Base-by-base conservation (phyloP, 2,113 vertebrate species). In the Cichladusa arquata region DNA sequence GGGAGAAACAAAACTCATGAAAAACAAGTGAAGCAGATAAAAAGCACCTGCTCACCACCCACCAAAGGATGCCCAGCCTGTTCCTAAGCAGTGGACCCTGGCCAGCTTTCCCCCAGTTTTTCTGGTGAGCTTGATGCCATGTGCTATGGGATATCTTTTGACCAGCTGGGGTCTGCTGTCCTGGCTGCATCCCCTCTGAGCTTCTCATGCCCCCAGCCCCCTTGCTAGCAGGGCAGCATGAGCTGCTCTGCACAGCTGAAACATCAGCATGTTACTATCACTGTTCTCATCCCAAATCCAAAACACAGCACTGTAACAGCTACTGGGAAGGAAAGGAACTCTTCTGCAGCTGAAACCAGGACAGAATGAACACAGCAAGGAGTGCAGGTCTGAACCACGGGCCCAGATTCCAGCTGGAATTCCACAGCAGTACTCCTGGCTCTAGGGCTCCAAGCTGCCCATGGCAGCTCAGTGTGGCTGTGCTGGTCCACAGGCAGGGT, bases 121-220 rank as follows among this genome's bases (percentile, higher is more conserved):
- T 45, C 40, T 47, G 45, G 20, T 65, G 53, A 79, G 58, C 9
- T 14, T 19, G n/a, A 34, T 72, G 24, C 53, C 67, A 13, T 60
- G 73, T 66, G 65, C n/a, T 45, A 1, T 53, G 66, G 38, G 25
- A 26, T 53, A 34, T 26, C 53, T 40, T 58, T 19, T 34, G 29
- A n/a, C 29, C 81, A 80, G 60, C 34, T 86, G 53, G 45, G 53
- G 4, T 42, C 29, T 73, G 53, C 69, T 58, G 53, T 60, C 60
- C 60, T 24, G 78, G 33, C 69, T 58, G 45, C 62, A n/a, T 31
- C 38, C 45, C 25, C 73, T 85, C n/a, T 25, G n/a, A 79, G 29
- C n/a, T 45, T 6, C 2, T 0, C 13, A 1, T 28, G 20, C n/a
- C n/a, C 50, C n/a, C 58, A 60, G 14, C 51, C 51, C 23, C n/a